Percentiles rank a stretch among this genome's conserved stretches.
These are phyloP conservation scores for Synergus japonicus DNA, from an alignment of 2,888 invertebrate genomes.

Conservation along the genomic window DNA sequence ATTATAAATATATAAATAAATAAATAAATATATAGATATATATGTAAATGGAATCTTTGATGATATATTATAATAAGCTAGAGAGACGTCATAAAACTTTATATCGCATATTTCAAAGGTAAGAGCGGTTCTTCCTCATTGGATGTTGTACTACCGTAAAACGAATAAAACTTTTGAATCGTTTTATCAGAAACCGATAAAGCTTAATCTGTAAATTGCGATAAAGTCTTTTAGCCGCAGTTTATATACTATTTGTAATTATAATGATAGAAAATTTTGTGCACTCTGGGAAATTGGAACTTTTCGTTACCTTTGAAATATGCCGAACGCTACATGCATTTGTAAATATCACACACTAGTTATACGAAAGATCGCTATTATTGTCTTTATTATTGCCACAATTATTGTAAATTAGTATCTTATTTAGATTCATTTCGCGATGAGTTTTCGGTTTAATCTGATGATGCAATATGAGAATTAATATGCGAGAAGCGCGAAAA, in stretches of 20 bases:
- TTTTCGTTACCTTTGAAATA: constrained; percentile 36
- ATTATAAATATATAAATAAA: constrained; percentile 53
- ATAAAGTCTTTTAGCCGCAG: constrained; percentile 33
- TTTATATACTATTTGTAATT: constrained; percentile 26
- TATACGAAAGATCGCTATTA: not conserved
- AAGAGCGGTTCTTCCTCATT: constrained; percentile 29
- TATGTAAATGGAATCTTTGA: constrained; percentile 70
- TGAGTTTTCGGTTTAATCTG: constrained; percentile 31
- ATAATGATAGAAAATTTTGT: constrained; percentile 24
- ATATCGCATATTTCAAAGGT: constrained; percentile 60
- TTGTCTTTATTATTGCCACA: constrained; percentile 27
- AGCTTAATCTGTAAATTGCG: constrained; percentile 15
- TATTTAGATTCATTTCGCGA: constrained; percentile 15
- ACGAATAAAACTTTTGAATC: constrained; percentile 4
- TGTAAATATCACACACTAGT: constrained; percentile 23
- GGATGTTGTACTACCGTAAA: constrained; percentile 25
- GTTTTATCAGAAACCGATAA: constrained; percentile 45
- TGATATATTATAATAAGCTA: constrained; percentile 53
- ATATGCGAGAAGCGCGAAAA: constrained; percentile 36
- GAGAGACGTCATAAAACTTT: constrained; percentile 44
- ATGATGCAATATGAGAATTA: constrained; percentile 38
- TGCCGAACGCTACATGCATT: constrained; percentile 14
- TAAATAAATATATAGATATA: constrained; percentile 55
- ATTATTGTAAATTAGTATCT: constrained; percentile 32
- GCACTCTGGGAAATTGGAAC: not conserved